Percentiles rank a stretch among this genome's conserved stretches.
Evolutionary conservation across 2,797 vertebrate species (phyloP).

Genomic region (Pteropus rufus): DNA sequence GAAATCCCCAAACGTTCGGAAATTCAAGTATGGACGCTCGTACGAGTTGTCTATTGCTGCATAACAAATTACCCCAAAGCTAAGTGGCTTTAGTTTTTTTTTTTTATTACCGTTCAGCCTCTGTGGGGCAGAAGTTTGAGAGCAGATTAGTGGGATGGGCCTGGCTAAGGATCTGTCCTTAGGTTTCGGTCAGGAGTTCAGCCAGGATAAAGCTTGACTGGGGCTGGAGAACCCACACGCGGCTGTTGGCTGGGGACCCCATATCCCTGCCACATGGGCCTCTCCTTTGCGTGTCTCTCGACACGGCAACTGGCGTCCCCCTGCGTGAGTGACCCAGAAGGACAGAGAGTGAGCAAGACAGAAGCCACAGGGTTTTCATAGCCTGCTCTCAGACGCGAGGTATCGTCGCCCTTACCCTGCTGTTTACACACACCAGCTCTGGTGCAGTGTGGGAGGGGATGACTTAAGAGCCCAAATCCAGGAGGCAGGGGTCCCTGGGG

Average conservation of each 20-base stretch:
- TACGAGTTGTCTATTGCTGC: not conserved
- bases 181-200: not conserved
- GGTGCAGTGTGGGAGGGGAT: not conserved
- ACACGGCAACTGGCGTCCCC: not conserved
- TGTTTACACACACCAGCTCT: not conserved
- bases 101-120: not conserved
- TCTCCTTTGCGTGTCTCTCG: not conserved
- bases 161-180: not conserved
- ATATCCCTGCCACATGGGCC: not conserved
- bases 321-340: not conserved
- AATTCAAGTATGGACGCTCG: not conserved
- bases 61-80: not conserved
- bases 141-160: not conserved
- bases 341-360: not conserved
- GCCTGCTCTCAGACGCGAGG: not conserved
- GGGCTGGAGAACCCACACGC: not conserved
- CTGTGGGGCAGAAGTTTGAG: not conserved
- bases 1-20: not conserved
- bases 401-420: not conserved
- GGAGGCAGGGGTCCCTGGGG: not conserved
- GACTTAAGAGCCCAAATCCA: fast-evolving
- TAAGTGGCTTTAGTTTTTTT: not conserved
- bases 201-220: not conserved
- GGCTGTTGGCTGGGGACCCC: not conserved
- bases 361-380: not conserved